Percentiles rank a stretch among this genome's conserved stretches.
Conservation (phyloP, 2,888 invertebrate species). For the Adineta ricciae region DNA sequence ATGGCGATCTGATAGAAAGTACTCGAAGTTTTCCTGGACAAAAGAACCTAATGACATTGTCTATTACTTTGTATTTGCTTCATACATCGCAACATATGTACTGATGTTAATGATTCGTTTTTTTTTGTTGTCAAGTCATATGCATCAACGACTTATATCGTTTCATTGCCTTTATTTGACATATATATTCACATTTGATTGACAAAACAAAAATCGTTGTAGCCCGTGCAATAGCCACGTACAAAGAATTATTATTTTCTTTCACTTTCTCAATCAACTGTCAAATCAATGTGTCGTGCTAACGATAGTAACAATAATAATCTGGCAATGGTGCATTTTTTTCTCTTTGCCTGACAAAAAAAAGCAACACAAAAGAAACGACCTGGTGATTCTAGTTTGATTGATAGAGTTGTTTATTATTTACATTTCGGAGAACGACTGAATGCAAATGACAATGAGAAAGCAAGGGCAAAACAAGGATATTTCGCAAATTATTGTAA, state of each 20-base stretch:
- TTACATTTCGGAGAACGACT: too few species aligned
- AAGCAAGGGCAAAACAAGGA: too few species aligned
- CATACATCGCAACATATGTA: neutral
- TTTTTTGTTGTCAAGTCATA: neutral
- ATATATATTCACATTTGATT: neutral
- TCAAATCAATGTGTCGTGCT: neutral
- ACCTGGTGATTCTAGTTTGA: neutral
- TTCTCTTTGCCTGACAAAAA: neutral
- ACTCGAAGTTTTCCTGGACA: neutral
- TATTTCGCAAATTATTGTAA: neutral
- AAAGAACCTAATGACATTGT: neutral
- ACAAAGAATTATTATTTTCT: neutral
- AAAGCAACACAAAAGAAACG: neutral
- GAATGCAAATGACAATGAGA: too few species aligned
- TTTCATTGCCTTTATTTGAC: neutral
- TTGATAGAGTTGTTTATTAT: neutral
- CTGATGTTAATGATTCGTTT: neutral
- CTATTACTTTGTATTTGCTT: neutral
- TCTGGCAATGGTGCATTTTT: neutral
- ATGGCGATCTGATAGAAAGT: neutral
- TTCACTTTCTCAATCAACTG: neutral
- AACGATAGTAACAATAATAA: neutral
- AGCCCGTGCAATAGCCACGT: neutral
- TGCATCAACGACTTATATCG: neutral
- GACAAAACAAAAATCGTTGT: neutral